phyloP scores from a whole-genome alignment of 1,140 invertebrate genomes.

The Meloidogyne hapla region DNA sequence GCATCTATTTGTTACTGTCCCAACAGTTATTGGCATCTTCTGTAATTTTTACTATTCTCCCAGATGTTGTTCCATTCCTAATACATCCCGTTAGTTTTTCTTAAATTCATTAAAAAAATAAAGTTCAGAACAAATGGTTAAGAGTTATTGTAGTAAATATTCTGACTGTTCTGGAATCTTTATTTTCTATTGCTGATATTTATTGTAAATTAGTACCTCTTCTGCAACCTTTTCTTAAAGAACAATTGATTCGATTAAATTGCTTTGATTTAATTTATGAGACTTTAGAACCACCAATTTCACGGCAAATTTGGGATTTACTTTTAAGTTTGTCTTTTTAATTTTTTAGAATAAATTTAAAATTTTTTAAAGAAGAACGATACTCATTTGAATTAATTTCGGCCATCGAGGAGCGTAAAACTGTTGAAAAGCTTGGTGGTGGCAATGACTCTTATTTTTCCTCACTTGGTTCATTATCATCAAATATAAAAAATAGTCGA shows the following conservation, averaged over 20 bases:
- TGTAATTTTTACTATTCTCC: slow-evolving; percentile 38
- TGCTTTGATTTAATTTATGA: slow-evolving; percentile 36
- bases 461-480: background rate
- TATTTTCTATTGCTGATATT: slow-evolving; percentile 41
- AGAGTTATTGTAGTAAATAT: slow-evolving; percentile 48
- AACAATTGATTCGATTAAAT: slow-evolving; percentile 45
- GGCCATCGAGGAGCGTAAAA: slow-evolving; percentile 33
- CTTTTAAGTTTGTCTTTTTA: slow-evolving; percentile 29
- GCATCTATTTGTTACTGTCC: slow-evolving; percentile 40
- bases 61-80: slow-evolving; percentile 47
- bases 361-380: slow-evolving; percentile 33
- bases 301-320: slow-evolving; percentile 47
- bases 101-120: background rate
- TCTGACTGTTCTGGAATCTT: slow-evolving; percentile 35
- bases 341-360: background rate
- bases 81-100: slow-evolving; percentile 46
- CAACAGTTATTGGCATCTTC: slow-evolving; percentile 36
- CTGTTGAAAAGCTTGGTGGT: slow-evolving; percentile 48
- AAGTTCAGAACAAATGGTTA: slow-evolving; percentile 47
- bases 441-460: slow-evolving; percentile 35
- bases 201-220: slow-evolving; percentile 47
- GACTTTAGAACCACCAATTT: slow-evolving; percentile 39
- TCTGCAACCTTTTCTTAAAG: slow-evolving; percentile 29
- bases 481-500: slow-evolving; percentile 9
- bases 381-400: slow-evolving; percentile 29